Evolutionary conservation across 1,140 invertebrate species (phyloP), one percentile per base, ranked within the genome.

Genomic region (Cydia pomonella): DNA sequence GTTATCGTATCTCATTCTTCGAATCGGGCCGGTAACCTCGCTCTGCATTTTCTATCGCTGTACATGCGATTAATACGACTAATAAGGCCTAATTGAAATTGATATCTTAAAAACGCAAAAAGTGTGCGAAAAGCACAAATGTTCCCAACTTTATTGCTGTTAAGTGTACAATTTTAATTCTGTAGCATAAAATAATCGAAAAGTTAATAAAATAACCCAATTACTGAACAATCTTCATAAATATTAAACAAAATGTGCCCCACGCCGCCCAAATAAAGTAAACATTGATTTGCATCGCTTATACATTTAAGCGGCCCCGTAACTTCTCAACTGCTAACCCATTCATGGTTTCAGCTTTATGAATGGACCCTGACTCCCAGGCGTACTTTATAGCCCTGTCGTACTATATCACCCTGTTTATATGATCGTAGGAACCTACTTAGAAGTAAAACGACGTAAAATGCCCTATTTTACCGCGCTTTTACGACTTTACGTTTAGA

Each of bases 311-410:
- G 27, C 27, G 63, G 64, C 16, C 27, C 18, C n/a, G n/a, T 38
- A 69, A 69, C 64, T 69, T 38, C 63, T 64, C 63, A 27, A 27
- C 64, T 69, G 29, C 64, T 69, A 69, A 69, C 64, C 41, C 64
- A 69, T 69, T 69, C 64, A 69, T 33, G 27, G 29, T n/a, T 29
- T 38, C 63, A 64, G 64, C 27, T 33, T 69, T 69, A 69, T 69
- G 64, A 69, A 69, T 69, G 64, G 41, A 69, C 64, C 29, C 29
- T n/a, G 12, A 16, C 27, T 64, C 16, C 63, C 63, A 16, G 63
- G 63, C 63, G 64, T 69, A 33, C 33, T 69, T 69, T 69, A 69
- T 41, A 33, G 29, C 29, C 64, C 29, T 69, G 64, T 69, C 64
- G 27, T 33, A 69, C 64, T 69, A 29, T 64, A 69, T 69, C 25